Conservation (phyloP, 2,888 invertebrate species). For the Drosophila mulleri region DNA sequence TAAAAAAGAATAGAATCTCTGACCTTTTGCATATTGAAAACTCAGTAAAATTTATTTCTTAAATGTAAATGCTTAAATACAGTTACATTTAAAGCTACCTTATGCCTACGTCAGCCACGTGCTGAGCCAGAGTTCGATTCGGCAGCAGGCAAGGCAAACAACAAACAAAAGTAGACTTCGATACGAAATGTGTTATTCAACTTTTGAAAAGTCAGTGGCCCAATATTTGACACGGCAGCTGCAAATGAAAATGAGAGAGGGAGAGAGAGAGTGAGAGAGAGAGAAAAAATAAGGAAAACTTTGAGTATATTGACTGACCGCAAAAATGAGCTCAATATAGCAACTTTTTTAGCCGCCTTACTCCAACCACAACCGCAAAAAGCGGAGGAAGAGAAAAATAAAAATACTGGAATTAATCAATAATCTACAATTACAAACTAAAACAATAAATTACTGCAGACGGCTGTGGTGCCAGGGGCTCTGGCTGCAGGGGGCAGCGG, state of each 20-base stretch:
- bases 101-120: neutral
- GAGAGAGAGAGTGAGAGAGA: neutral
- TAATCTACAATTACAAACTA: constrained; percentile 72
- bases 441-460: constrained; percentile 70
- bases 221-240: constrained; percentile 33
- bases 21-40: neutral
- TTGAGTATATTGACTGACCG: constrained; percentile 60
- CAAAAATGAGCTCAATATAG: constrained; percentile 59
- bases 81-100: neutral
- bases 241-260: constrained; percentile 12
- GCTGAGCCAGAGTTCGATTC: constrained; percentile 5
- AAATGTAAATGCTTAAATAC: neutral
- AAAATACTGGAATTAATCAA: constrained; percentile 54
- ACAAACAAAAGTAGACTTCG: constrained; percentile 14
- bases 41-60: neutral
- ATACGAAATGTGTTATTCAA: constrained; percentile 35
- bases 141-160: constrained; percentile 1
- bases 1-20: too few species aligned
- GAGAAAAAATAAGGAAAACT: constrained; percentile 21
- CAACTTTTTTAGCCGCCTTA: constrained; percentile 21
- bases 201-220: constrained; percentile 52
- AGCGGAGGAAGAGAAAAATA: neutral
- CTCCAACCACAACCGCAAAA: constrained; percentile 5
- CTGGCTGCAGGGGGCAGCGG: neutral
- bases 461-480: neutral